Base-by-base conservation (phyloP, 2,888 invertebrate genomes). In the Perithous albicinctus region DNA sequence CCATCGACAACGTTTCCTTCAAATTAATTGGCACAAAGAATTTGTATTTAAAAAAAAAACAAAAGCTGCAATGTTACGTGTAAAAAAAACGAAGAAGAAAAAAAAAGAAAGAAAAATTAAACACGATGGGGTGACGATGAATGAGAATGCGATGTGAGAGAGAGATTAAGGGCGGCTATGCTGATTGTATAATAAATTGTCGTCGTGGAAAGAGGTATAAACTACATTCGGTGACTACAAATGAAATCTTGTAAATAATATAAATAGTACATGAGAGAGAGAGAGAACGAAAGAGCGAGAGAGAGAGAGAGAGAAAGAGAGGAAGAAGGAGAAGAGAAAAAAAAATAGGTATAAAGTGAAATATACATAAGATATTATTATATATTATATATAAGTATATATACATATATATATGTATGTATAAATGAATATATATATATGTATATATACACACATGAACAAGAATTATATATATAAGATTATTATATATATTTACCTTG, bases 361-460 rank as follows among this genome's bases (percentile, higher is more conserved):
- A 90, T 89, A 91, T 91, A 88, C 90, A 91, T 91, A 91, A 91
- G 90, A 92, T 91, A 91, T 91, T 89, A 89, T 89, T 91, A 90
- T 91, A 91, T 91, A 90, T 88, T 88, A 89, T 88, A 88, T 87
- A 87, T 88, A 87, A 83, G 86, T 86, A 85, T 85, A 87, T 87
- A 82, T 82, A 78, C 61, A 81, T 72, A 79, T n/a, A n/a, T n/a
- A n/a, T n/a, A n/a, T n/a, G n/a, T n/a, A n/a, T n/a, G n/a, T n/a
- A n/a, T n/a, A n/a, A n/a, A n/a, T n/a, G n/a, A n/a, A n/a, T n/a
- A n/a, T n/a, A n/a, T 77, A 87, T 86, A 87, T 84, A 86, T 87
- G 87, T 86, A 85, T 86, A 87, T 84, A 86, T 84, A 87, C 86
- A 86, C 85, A 83, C 74, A 78, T 81, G 76, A 79, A 78, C 85